These are phyloP conservation scores for Rambutsinella grinnellia DNA, from an alignment of 2,888 invertebrate species.

Conservation along the genomic window DNA sequence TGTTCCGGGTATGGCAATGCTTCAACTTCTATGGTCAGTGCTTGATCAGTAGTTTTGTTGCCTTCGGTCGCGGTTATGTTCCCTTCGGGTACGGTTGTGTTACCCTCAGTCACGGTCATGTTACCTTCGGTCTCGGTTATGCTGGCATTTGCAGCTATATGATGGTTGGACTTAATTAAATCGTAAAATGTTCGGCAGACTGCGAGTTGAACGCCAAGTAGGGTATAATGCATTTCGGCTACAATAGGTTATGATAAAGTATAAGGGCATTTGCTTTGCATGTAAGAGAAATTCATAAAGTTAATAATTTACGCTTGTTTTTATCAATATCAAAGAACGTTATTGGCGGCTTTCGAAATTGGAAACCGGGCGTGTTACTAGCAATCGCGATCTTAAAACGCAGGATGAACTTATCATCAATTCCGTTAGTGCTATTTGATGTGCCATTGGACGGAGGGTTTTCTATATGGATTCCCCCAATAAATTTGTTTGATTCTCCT, in stretches of 20 bases:
- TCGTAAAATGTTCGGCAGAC: conserved; percentile 22
- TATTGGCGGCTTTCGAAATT: not conserved
- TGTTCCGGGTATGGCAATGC: conserved; percentile 38
- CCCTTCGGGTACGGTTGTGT: not conserved
- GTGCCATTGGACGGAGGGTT: not conserved
- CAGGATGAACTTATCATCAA: not conserved
- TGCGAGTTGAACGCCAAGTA: conserved; percentile 19
- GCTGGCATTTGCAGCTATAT: not conserved
- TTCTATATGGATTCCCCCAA: conserved; percentile 27
- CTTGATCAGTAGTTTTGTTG: not conserved
- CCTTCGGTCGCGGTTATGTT: too few relatives aligned
- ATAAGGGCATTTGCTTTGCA: not conserved
- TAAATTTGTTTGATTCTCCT: not conserved
- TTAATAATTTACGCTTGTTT: conserved; percentile 5
- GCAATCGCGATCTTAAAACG: not conserved
- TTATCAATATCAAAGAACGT: conserved; percentile 1
- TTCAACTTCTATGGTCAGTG: conserved; percentile 7
- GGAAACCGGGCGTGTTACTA: not conserved
- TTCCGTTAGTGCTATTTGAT: not conserved
- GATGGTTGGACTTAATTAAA: not conserved
- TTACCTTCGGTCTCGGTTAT: too few relatives aligned
- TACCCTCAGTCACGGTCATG: too few relatives aligned
- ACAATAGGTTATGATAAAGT: not conserved
- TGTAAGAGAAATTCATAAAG: not conserved
- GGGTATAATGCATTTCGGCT: not conserved